Base-by-base conservation (phyloP, 2,797 vertebrate species). In the Thripadectes ignobilis region DNA sequence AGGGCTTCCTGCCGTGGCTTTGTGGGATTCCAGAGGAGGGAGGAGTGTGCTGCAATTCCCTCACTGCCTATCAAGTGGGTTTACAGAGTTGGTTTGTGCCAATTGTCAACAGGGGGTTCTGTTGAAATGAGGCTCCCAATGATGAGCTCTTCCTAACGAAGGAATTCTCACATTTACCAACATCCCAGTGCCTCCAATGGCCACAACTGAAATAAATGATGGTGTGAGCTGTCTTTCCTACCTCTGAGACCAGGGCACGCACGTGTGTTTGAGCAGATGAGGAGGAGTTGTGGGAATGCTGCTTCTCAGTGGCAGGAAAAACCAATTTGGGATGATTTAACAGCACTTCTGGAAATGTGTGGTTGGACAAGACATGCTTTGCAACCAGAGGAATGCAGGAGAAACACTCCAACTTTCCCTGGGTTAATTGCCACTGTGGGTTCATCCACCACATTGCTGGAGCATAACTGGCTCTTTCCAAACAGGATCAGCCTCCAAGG, bases 131-230 rank as follows among this genome's bases (percentile, higher is more conserved):
- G 39, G 79, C 63, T 85, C 51, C 62, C 34, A 18, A 20, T 39
- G 43, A 61, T 6, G 67, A 87, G 71, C 23, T 34, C 39, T 54
- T 67, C 55, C 79, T 24, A 32, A 19, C 29, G 20, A 67, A 88
- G 82, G 11, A 8, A 34, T 51, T 15, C 58, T 58, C 2, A 2
- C 20, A 1, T 36, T 79, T 20, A 30, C 58, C 85, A 62, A 4
- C 18, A 19, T 48, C 71, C 45, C 80, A 41, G 12, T 9, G 51
- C 73, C 39, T 46, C 36, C 57, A 13, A 5, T 6, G 29, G 61
- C 34, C 4, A 0, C 1, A 2, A 10, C 2, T 48, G 10, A 27
- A 38, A 6, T 7, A 4, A 43, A 23, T 5, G 14, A 9, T 0
- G 27, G 12, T 0, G 3, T 1, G 66, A 63, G 71, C 57, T 74